Percentiles rank a stretch among this genome's conserved stretches.
Evolutionary conservation across 2,797 vertebrate genomes (phyloP).

Genomic region (Girardinus metallicus): DNA sequence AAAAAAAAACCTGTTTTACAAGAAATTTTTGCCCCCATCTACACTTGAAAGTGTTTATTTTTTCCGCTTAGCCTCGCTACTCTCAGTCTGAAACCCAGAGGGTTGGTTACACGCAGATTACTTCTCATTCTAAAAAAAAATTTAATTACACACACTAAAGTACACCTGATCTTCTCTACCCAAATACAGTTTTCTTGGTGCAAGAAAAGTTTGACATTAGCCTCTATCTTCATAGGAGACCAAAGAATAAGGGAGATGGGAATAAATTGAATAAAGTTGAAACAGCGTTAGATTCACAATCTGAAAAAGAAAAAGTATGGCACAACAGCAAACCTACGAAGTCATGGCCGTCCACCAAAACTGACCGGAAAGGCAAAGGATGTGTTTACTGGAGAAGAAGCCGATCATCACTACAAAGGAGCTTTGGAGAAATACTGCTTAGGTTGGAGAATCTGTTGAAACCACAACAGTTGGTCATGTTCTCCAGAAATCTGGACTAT

Average conservation of each 20-base stretch:
- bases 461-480: not conserved
- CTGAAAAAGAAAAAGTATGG: not conserved
- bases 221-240: not conserved
- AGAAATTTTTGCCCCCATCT: conserved; percentile 47
- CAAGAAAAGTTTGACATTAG: not conserved
- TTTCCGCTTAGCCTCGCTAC: conserved; percentile 30
- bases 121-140: conserved; percentile 29
- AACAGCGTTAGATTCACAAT: not conserved
- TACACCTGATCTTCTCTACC: not conserved
- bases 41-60: conserved; percentile 27
- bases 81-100: conserved; percentile 35
- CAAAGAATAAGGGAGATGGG: not conserved
- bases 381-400: not conserved
- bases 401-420: not conserved
- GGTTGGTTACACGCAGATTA: conserved; percentile 40
- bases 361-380: not conserved
- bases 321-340: not conserved
- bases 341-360: not conserved
- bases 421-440: not conserved
- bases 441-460: not conserved
- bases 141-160: conserved; percentile 3
- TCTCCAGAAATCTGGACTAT: not conserved
- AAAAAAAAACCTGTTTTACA: conserved; percentile 57
- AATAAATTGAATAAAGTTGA: not conserved
- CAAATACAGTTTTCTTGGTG: not conserved